Percentiles rank a stretch among this genome's conserved stretches.
Conservation (phyloP, 2,888 invertebrate species). For the Atrina japonica region DNA sequence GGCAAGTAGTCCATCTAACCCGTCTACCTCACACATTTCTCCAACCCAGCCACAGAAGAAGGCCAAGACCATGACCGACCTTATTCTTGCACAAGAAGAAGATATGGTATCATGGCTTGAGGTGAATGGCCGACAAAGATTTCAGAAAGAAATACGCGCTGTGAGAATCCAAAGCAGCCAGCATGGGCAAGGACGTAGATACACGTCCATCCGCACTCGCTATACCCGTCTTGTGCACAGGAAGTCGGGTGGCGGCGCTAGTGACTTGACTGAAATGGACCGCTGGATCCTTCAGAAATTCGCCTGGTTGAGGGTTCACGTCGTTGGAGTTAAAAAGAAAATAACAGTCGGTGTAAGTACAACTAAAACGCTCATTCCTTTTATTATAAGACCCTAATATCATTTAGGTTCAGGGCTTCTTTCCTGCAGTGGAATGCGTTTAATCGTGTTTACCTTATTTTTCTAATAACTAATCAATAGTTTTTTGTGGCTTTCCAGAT, state of each 20-base stretch:
- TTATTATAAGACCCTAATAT: too few relatives aligned
- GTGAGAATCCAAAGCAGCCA: conserved; percentile 40
- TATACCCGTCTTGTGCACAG: conserved; percentile 37
- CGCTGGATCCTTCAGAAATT: conserved; percentile 44
- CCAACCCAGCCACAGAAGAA: too few relatives aligned
- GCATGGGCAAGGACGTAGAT: conserved; percentile 39
- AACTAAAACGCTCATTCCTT: too few relatives aligned
- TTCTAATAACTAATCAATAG: too few relatives aligned
- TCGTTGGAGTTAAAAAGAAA: conserved; percentile 29
- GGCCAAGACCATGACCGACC: not conserved
- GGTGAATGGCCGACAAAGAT: conserved; percentile 18
- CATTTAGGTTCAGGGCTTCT: not conserved
- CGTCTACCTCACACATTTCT: not conserved
- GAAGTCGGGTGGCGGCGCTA: conserved; percentile 45
- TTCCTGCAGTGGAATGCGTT: too few relatives aligned
- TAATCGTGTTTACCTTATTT: too few relatives aligned
- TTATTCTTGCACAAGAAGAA: not conserved
- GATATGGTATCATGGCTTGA: conserved; percentile 3
- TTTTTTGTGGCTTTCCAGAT: conserved; percentile 23
- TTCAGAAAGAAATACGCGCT: conserved; percentile 39
- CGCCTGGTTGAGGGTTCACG: conserved; percentile 28
- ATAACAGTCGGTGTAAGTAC: conserved; percentile 36
- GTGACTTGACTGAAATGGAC: conserved; percentile 43
- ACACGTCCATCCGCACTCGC: conserved; percentile 21
- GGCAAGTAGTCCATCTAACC: not conserved